Conservation (phyloP, 1,140 invertebrate species). For the Drosophila saltans region DNA sequence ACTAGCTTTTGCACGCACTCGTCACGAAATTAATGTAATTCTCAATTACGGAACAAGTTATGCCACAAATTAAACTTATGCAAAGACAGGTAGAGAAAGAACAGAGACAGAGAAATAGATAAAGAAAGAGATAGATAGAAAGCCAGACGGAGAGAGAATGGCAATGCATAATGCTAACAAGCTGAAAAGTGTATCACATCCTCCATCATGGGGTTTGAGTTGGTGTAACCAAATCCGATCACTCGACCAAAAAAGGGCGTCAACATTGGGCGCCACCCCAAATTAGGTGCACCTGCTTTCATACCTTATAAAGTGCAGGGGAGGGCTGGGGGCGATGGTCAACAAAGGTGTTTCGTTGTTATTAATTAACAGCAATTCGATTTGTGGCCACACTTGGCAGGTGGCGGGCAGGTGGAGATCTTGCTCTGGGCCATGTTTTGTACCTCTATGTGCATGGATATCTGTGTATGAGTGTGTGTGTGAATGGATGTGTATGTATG, state of each 20-base stretch:
- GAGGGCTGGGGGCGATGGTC: not conserved
- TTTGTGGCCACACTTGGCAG: conserved; percentile 73
- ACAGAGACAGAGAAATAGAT: not conserved
- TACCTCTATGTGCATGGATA: conserved; percentile 21
- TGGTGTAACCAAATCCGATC: conserved; percentile 2
- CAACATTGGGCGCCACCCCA: conserved; percentile 65
- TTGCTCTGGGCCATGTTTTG: conserved; percentile 35
- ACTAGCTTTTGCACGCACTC: conserved; percentile 78
- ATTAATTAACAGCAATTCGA: conserved; percentile 78
- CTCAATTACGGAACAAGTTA: conserved; percentile 81
- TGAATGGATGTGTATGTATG: conserved; percentile 1
- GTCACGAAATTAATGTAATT: conserved; percentile 78
- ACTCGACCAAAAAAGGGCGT: conserved; percentile 61
- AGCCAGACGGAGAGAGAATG: not conserved
- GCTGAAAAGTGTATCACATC: conserved; percentile 22
- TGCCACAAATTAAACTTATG: conserved; percentile 77
- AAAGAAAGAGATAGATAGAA: not conserved
- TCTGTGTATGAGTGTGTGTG: conserved; percentile 17
- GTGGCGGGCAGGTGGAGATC: conserved; percentile 33
- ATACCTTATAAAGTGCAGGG: not conserved
- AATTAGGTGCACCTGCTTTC: conserved; percentile 63
- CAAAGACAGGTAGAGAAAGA: conserved; percentile 37
- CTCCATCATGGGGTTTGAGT: not conserved
- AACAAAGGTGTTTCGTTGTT: conserved; percentile 71
- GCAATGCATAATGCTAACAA: conserved; percentile 54